Conservation (phyloP, 1,140 invertebrate genomes). For the Latrodectus geometricus region DNA sequence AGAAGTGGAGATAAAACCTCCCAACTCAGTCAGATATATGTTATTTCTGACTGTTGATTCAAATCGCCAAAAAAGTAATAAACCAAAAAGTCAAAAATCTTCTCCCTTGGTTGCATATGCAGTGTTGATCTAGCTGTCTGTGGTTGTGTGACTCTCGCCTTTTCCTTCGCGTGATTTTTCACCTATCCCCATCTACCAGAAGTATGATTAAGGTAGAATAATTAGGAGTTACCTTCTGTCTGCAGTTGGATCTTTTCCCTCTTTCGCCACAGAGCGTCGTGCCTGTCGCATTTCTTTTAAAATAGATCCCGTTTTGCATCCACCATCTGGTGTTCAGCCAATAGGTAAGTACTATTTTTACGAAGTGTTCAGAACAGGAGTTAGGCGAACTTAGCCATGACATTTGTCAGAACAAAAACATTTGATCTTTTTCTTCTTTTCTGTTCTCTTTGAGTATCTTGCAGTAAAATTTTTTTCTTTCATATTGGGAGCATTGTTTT, state of each 20-base stretch:
- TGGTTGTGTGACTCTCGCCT: background rate
- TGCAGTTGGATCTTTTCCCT: constrained; percentile 10
- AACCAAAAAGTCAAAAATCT: constrained; percentile 18
- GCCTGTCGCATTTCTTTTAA: constrained; percentile 4
- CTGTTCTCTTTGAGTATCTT: background rate
- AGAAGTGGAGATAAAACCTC: constrained; percentile 23
- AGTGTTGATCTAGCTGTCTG: constrained; percentile 36
- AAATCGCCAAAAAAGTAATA: constrained; percentile 15
- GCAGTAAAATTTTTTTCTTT: background rate
- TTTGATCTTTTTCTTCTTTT: background rate
- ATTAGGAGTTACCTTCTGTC: constrained; percentile 8
- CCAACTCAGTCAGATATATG: constrained; percentile 20
- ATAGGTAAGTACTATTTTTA: constrained; percentile 45
- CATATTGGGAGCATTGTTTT: background rate
- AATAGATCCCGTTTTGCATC: constrained; percentile 3
- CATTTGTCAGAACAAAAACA: background rate
- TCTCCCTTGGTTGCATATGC: constrained; percentile 4
- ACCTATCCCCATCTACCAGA: background rate
- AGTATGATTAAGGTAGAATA: constrained; percentile 30
- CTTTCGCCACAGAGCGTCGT: constrained; percentile 32
- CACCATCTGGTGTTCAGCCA: constrained; percentile 13
- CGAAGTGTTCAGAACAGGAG: background rate
- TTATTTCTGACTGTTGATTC: constrained; percentile 23
- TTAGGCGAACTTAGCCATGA: background rate
- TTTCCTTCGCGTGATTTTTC: background rate